These are phyloP conservation scores for Columba guinea DNA, from an alignment of 2,797 vertebrate genomes.

Conservation along the genomic window DNA sequence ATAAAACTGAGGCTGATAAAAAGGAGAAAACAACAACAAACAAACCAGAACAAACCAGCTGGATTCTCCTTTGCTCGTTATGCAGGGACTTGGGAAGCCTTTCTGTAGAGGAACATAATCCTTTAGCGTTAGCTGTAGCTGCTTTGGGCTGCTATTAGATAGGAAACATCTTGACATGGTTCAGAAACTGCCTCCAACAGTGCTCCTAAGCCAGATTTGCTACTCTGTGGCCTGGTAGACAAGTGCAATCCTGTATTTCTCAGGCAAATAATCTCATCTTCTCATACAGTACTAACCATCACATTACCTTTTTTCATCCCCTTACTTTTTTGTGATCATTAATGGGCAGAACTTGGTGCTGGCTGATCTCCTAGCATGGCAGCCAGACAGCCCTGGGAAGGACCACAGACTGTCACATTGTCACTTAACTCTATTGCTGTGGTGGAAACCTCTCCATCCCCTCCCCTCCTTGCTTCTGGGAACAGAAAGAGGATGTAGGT, in stretches of 20 bases:
- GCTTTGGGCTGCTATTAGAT: not conserved
- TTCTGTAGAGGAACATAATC: not conserved
- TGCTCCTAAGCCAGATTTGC: not conserved
- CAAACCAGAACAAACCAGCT: not conserved
- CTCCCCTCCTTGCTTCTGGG: not conserved
- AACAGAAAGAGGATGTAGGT: not conserved
- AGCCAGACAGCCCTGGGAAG: not conserved
- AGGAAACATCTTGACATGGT: not conserved
- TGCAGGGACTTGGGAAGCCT: not conserved
- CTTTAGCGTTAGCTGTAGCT: not conserved
- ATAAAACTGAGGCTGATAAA: not conserved
- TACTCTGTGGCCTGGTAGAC: not conserved
- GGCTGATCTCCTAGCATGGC: not conserved
- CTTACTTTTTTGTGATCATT: not conserved
- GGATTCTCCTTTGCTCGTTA: not conserved
- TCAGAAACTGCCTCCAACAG: not conserved
- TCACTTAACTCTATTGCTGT: rapidly evolving
- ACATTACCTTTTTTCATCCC: not conserved
- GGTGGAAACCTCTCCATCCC: not conserved
- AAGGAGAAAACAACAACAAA: not conserved
- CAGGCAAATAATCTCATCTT: not conserved
- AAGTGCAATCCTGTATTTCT: not conserved
- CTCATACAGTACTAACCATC: not conserved
- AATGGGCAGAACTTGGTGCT: not conserved
- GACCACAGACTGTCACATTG: rapidly evolving